Percentiles rank a stretch among this genome's conserved stretches.
Conservation (phyloP, 2,888 invertebrate genomes). For the Athalia rosae region DNA sequence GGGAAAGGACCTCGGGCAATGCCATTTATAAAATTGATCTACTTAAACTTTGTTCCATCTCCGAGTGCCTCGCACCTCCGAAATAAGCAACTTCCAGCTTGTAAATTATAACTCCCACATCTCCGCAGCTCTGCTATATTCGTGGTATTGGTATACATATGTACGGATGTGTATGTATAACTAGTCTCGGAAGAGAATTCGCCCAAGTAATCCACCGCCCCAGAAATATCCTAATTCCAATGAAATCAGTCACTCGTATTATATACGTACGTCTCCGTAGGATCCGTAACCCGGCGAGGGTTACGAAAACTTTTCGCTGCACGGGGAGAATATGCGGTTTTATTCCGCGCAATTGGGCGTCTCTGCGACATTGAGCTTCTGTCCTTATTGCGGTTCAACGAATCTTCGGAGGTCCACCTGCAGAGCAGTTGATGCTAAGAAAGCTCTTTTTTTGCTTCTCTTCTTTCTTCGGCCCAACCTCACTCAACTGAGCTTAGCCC, state of each 20-base stretch:
- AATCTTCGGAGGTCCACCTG: conserved; percentile 1
- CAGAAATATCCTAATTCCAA: not conserved
- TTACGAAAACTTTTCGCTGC: conserved; percentile 1
- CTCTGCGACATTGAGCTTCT: not conserved
- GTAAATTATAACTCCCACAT: not conserved
- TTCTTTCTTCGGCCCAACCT: conserved; percentile 4
- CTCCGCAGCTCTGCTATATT: too few species aligned
- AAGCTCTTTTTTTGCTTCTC: conserved; percentile 7
- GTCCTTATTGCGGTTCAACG: conserved; percentile 39
- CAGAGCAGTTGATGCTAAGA: conserved; percentile 21
- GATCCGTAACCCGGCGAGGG: not conserved
- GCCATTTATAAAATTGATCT: conserved; percentile 31
- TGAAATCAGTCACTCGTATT: conserved; percentile 21
- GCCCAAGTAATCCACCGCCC: not conserved
- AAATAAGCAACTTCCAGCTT: not conserved
- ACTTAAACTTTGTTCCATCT: not conserved
- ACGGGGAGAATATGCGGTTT: conserved; percentile 17
- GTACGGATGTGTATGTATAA: not conserved
- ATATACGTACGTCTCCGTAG: not conserved
- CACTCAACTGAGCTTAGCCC: conserved; percentile 24
- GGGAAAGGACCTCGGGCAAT: conserved; percentile 18
- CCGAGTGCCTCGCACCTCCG: not conserved
- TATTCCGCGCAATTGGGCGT: conserved; percentile 31
- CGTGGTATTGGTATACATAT: too few species aligned
- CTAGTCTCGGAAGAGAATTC: not conserved